Evolutionary conservation across 2,797 vertebrate species (phyloP).

Genomic region (Argentina silus): DNA sequence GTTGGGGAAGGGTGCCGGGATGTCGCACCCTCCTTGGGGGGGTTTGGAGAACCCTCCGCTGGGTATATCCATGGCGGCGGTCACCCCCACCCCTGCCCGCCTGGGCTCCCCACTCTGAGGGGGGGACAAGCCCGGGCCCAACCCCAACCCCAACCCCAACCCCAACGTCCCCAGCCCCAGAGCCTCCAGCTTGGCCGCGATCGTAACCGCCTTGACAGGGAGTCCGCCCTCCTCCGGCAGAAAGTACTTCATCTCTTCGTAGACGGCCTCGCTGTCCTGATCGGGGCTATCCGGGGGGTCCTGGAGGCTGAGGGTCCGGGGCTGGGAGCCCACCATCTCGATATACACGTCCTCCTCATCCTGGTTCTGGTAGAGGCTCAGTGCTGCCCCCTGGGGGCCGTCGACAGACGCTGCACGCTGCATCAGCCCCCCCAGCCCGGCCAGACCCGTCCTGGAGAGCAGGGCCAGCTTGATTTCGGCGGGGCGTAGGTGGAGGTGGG

Average conservation of each 20-base stretch:
- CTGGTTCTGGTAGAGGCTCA: constrained; percentile 75
- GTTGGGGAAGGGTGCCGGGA: constrained; percentile 96
- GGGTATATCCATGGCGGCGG: constrained; percentile 47
- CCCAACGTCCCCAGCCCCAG: constrained; percentile 64
- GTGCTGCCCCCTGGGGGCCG: constrained; percentile 68
- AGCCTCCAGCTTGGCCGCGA: constrained; percentile 68
- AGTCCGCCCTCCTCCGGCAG: constrained; percentile 77
- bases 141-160: constrained; percentile 12
- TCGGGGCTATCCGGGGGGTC: constrained; percentile 82
- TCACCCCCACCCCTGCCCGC: constrained; percentile 52
- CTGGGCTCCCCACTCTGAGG: constrained; percentile 77
- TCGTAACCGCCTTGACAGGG: constrained; percentile 43
- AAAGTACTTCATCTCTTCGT: constrained; percentile 98
- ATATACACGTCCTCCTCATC: constrained; percentile 93
- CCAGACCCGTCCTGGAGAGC: constrained; percentile 72
- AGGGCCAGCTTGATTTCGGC: constrained; percentile 79
- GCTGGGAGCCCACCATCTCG: constrained; percentile 89
- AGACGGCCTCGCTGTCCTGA: constrained; percentile 87
- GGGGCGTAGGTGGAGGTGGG: constrained; percentile 78
- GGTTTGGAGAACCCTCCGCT: constrained; percentile 1
- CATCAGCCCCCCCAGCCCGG: constrained; percentile 72
- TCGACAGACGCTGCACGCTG: constrained; percentile 80
- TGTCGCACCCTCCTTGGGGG: constrained; percentile 78
- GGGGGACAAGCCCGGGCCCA: constrained; percentile 53
- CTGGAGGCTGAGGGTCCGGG: constrained; percentile 69